phyloP scores from a whole-genome alignment of 2,113 vertebrate genomes.

The Dicerorhinus sumatrensis region DNA sequence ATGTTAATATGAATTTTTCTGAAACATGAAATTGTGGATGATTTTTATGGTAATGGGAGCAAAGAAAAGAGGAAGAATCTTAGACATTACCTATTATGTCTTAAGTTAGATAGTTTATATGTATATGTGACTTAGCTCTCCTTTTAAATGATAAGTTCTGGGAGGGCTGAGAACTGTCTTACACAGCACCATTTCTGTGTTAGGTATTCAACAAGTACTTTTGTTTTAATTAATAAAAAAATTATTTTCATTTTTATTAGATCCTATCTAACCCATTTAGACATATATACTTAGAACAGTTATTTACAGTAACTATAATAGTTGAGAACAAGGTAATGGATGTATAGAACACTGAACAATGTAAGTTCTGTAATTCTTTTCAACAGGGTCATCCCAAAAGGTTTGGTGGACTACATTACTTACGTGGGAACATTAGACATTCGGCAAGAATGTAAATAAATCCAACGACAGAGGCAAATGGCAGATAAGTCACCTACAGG shows the following conservation, averaged over 20 bases:
- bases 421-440: not conserved
- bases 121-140: not conserved
- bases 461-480: not conserved
- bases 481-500: not conserved
- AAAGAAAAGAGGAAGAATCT: not conserved
- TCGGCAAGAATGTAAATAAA: not conserved
- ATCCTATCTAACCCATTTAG: not conserved
- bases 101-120: not conserved
- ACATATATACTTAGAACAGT: not conserved
- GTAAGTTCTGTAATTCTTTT: not conserved
- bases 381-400: not conserved
- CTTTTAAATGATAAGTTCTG: not conserved
- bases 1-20: conserved; percentile 14
- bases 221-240: not conserved
- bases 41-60: not conserved
- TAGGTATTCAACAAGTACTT: not conserved
- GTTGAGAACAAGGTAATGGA: not conserved
- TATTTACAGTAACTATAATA: not conserved
- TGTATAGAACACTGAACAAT: not conserved
- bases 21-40: not conserved
- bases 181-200: not conserved
- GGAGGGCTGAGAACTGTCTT: not conserved
- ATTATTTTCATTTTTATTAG: not conserved
- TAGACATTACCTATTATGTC: not conserved
- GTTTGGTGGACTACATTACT: not conserved